Conservation (phyloP, 2,888 invertebrate species). For the Biston stratarius region DNA sequence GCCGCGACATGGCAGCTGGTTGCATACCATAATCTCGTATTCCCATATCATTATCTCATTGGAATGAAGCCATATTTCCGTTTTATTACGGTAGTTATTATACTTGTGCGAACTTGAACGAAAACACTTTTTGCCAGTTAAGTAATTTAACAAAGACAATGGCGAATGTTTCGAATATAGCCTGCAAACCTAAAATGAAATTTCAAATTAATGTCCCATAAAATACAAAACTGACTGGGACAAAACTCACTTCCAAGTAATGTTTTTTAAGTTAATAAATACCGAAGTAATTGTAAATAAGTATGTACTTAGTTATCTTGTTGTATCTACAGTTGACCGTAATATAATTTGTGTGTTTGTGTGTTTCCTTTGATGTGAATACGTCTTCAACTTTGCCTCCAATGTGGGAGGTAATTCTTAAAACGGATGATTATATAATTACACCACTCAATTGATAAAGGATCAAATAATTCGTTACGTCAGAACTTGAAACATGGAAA, state of each 20-base stretch:
- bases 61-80: conserved; percentile 40
- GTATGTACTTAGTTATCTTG: too few relatives aligned
- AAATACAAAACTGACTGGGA: background rate
- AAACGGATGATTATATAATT: too few relatives aligned
- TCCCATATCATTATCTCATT: conserved; percentile 38
- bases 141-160: background rate
- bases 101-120: background rate
- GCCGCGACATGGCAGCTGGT: conserved; percentile 30
- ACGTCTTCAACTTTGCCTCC: too few relatives aligned
- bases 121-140: conserved; percentile 13
- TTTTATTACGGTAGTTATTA: conserved; percentile 19
- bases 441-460: too few relatives aligned
- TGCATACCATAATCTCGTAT: background rate
- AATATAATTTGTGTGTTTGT: too few relatives aligned
- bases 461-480: too few relatives aligned
- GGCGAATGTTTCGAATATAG: background rate
- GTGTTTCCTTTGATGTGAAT: too few relatives aligned
- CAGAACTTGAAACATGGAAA: too few relatives aligned
- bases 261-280: too few relatives aligned
- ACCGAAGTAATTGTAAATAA: too few relatives aligned
- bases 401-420: too few relatives aligned
- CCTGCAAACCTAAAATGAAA: background rate
- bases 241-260: background rate
- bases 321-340: too few relatives aligned
- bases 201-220: background rate